Base-by-base conservation (phyloP, 2,113 vertebrate species). In the Orycteropus afer region DNA sequence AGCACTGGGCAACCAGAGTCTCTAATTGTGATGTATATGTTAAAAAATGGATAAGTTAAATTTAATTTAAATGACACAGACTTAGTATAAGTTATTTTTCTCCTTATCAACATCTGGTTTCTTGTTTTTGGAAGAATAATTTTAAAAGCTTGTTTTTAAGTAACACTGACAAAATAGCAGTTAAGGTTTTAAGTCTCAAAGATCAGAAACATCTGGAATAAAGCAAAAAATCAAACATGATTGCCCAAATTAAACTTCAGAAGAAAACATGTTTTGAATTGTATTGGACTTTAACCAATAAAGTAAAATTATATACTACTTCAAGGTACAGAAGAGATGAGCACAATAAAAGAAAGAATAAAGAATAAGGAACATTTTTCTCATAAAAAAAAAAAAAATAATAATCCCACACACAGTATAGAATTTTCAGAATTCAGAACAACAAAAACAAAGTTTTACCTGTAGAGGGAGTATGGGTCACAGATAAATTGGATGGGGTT, bases 111-210 rank as follows among this genome's bases (percentile, higher is more conserved):
- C 25, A 71, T 81, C 61, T 85, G 29, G 84, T 17, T 86, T 84
- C 27, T 32, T 89, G 22, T 42, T 65, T 86, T 86, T 67, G 49
- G 34, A 71, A n/a, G 37, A 61, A 88, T 37, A 14, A 23, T 40
- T 55, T n/a, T 8, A 81, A 63, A 91, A 37, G 13, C 23, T 29
- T 80, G 74, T 40, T 69, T 63, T 57, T 82, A 80, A 80, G 17
- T 49, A 59, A 91, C 29, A 88, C 78, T 89, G 79, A 89, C 8
- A 86, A 89, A 81, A 89, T 15, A 89, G 17, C 6, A 74, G 20
- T 80, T 80, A 92, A 89, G 69, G 27, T 81, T 79, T 81, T 73
- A 88, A 74, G 15, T 89, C 37, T 90, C 47, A 59, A 25, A 65
- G 5, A 74, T 86, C 59, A 67, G 23, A 89, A 89, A 76, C 29